Evolutionary conservation across 1,140 invertebrate species (phyloP).

Genomic region (Patella vulgata): DNA sequence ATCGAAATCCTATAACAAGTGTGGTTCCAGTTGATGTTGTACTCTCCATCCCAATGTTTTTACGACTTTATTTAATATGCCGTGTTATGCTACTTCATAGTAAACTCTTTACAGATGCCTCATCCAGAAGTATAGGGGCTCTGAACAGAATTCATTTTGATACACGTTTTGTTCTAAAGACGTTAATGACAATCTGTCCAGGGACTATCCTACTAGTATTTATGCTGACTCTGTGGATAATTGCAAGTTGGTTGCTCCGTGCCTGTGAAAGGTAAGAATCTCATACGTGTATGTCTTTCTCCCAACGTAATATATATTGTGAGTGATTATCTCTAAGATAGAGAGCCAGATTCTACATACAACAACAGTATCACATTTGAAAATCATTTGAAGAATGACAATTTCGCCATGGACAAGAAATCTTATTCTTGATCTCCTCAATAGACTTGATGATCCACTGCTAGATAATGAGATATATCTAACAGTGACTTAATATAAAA

Average conservation of each 20-base stretch:
- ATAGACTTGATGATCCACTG: too few relatives aligned
- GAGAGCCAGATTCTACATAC: too few relatives aligned
- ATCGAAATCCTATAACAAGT: constrained; percentile 11
- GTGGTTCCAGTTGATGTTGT: constrained; percentile 80
- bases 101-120: constrained; percentile 98
- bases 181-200: constrained; percentile 99
- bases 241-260: constrained; percentile 97
- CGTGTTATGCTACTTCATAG: constrained; percentile 99
- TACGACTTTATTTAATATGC: constrained; percentile 98
- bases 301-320: too few relatives aligned
- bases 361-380: too few relatives aligned
- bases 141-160: constrained; percentile 99
- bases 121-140: constrained; percentile 86
- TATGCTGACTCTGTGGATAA: constrained; percentile 99
- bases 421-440: too few relatives aligned
- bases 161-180: constrained; percentile 98
- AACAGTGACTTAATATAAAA: too few relatives aligned
- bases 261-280: constrained; percentile 96
- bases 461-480: too few relatives aligned
- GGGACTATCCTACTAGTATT: constrained; percentile 97
- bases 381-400: too few relatives aligned
- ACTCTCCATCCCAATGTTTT: constrained; percentile 98
- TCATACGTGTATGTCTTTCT: not conserved
- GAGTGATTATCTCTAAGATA: too few relatives aligned
- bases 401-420: too few relatives aligned